Evolutionary conservation across 2,888 invertebrate species (phyloP), one percentile per base, ranked within the genome.

Genomic region (Megastigmus dorsalis): DNA sequence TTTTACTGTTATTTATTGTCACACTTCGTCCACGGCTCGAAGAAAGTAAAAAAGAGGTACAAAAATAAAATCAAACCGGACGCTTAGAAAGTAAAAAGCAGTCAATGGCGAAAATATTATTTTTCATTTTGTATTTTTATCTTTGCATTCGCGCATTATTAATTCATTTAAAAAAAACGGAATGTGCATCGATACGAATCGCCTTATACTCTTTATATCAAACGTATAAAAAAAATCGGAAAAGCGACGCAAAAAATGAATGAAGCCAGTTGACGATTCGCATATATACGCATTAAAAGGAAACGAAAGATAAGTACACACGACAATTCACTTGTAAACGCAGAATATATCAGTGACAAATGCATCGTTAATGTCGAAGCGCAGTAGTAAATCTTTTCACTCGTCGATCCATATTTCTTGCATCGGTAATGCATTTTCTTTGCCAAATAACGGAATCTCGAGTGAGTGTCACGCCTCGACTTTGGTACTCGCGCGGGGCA

Each of bases 401-500:
- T 52, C 0, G 1, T 59, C 2, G 36, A 33, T 26, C 38, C 10
- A n/a, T 15, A 41, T n/a, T 38, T 62, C 36, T 45, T n/a, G 48
- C 10, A 43, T 38, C 15, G 38, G 10, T 13, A 6, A 26, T 26
- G n/a, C n/a, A 23, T 45, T 63, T 55, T 69, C 38, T 59, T 65
- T 62, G 62, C 15, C 33, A 30, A 23, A n/a, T 23, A 54, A 23
- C 41, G 6, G n/a, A 43, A 50, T 13, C 13, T 18, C 33, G 13
- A 5, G 23, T 15, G 62, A 54, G 15, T 15, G 15, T 36, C 48
- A 15, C 41, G n/a, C 43, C 36, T 66, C n/a, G 41, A 72, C 55
- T 36, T 43, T 28, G 28, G 28, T 66, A 50, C 48, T 80, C 77
- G 79, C 78, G 77, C 79, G 80, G 81, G 77, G 79, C 28, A 60